Evolutionary conservation across 2,797 vertebrate genomes (phyloP).

Genomic region (Pelobates cultripes): DNA sequence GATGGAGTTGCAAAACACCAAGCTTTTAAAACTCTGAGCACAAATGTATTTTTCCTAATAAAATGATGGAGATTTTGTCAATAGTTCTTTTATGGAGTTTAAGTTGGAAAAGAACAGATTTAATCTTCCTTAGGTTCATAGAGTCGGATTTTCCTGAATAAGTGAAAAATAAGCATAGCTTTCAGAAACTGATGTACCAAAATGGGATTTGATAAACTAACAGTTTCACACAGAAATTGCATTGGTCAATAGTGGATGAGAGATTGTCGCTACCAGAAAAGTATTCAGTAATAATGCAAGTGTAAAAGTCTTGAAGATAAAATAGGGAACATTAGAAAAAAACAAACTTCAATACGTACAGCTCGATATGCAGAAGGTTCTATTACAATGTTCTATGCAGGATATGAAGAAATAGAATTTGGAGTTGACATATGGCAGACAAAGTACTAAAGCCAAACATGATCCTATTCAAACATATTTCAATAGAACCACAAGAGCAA

Average conservation of each 20-base stretch:
- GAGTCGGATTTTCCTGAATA: conserved; percentile 43
- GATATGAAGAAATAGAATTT: conserved; percentile 21
- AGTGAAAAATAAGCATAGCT: conserved; percentile 47
- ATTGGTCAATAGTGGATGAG: conserved; percentile 33
- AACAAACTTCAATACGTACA: neutral
- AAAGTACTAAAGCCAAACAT: conserved; percentile 10
- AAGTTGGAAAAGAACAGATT: conserved; percentile 43
- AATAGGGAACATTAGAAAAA: conserved; percentile 30
- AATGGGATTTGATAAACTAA: conserved; percentile 48
- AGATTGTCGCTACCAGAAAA: conserved; percentile 29
- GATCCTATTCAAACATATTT: conserved; percentile 29
- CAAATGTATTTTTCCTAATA: conserved; percentile 22
- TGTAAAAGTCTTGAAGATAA: conserved; percentile 39
- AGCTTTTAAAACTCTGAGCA: conserved; percentile 24
- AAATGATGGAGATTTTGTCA: conserved; percentile 47
- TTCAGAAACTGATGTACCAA: conserved; percentile 43
- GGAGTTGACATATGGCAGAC: conserved; percentile 24
- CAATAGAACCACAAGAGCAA: conserved; percentile 5
- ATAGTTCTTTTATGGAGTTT: conserved; percentile 44
- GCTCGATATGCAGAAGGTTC: conserved; percentile 8
- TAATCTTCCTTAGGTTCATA: conserved; percentile 45
- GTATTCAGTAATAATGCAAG: conserved; percentile 30
- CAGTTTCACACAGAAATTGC: conserved; percentile 37
- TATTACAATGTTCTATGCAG: conserved; percentile 20
- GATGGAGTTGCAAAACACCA: conserved; percentile 9